Evolutionary conservation across 2,888 invertebrate species (phyloP).

Genomic region (Spisula solida): DNA sequence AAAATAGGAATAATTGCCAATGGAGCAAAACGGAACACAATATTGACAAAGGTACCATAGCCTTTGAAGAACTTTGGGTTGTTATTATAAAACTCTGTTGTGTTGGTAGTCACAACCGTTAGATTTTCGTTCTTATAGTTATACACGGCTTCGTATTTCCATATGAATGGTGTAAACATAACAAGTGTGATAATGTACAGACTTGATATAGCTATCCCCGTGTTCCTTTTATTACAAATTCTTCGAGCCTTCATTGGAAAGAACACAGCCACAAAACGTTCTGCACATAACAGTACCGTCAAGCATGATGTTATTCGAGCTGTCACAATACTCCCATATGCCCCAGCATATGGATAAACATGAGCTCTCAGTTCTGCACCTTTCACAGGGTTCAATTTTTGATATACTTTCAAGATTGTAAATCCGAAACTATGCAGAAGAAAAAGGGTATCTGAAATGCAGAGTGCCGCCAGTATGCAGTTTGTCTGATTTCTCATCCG

Average conservation of each 20-base stretch:
- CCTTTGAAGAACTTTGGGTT: slow-evolving; percentile 72
- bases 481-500: slow-evolving; percentile 81
- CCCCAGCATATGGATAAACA: slow-evolving; percentile 79
- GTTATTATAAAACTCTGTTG: slow-evolving; percentile 77
- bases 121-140: slow-evolving; percentile 60
- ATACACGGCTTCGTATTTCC: slow-evolving; percentile 76
- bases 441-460: slow-evolving; percentile 80
- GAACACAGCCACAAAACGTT: slow-evolving; percentile 83
- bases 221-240: slow-evolving; percentile 77
- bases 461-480: slow-evolving; percentile 79
- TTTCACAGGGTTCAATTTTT: slow-evolving; percentile 66
- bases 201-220: slow-evolving; percentile 73
- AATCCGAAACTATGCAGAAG: slow-evolving; percentile 78
- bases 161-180: slow-evolving; percentile 79
- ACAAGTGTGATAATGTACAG: slow-evolving; percentile 79
- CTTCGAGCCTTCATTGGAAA: slow-evolving; percentile 81
- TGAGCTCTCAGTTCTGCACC: slow-evolving; percentile 71
- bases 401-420: slow-evolving; percentile 75
- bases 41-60: slow-evolving; percentile 80
- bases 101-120: slow-evolving; percentile 69
- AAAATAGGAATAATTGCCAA: slow-evolving; percentile 76
- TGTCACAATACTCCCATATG: slow-evolving; percentile 81
- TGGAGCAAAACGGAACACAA: slow-evolving; percentile 80
- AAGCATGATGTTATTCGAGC: slow-evolving; percentile 81
- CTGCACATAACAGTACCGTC: slow-evolving; percentile 79